Evolutionary conservation across 2,797 vertebrate species (phyloP).

Genomic region (Octomys mimax): DNA sequence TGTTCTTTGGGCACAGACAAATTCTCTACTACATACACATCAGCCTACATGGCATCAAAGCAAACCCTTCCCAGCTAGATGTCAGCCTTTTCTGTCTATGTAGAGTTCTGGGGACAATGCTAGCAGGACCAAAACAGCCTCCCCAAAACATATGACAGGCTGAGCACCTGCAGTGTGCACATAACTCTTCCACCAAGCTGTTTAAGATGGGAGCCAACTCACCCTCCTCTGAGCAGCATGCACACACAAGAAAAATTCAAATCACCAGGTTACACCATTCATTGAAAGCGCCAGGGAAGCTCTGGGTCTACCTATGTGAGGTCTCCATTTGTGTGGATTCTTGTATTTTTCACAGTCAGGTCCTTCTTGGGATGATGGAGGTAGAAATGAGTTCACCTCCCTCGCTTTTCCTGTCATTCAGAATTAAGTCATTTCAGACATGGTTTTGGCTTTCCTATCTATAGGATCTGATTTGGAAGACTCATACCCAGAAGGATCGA

Average conservation of each 20-base stretch:
- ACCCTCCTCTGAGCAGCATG: not conserved
- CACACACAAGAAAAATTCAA: not conserved
- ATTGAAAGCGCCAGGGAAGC: not conserved
- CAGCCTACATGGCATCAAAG: not conserved
- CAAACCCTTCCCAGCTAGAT: not conserved
- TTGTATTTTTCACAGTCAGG: too few species aligned
- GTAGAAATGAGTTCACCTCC: not conserved
- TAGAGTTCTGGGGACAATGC: not conserved
- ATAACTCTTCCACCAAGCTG: not conserved
- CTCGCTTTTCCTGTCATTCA: not conserved
- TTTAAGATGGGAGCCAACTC: too few species aligned
- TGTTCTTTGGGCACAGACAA: too few species aligned
- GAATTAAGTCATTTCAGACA: not conserved
- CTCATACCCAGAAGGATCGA: not conserved
- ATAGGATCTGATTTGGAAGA: not conserved
- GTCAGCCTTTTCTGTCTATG: not conserved
- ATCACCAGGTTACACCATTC: not conserved
- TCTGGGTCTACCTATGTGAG: not conserved
- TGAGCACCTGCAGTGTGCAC: accelerated
- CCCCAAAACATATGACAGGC: accelerated
- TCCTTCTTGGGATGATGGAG: not conserved
- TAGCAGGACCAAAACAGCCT: not conserved
- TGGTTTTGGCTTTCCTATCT: not conserved
- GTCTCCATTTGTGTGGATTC: not conserved
- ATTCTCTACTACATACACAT: too few species aligned